Conservation (phyloP, 2,888 invertebrate species). For the Eilema sororculum region DNA sequence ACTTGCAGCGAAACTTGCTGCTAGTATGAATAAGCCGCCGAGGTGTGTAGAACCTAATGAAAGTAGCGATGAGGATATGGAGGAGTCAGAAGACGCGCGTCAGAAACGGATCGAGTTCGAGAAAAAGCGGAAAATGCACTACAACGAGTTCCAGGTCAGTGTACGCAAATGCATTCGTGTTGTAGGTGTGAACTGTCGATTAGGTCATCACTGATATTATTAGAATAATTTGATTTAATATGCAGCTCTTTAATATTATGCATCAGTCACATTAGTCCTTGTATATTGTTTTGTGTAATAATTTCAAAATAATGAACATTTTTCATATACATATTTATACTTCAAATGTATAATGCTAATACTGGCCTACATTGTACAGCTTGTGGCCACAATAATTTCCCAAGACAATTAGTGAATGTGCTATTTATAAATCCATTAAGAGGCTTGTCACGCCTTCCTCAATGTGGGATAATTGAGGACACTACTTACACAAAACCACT, state of each 20-base stretch:
- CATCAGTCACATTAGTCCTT: neutral
- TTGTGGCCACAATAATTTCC: neutral
- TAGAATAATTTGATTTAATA: slow-evolving; percentile 5
- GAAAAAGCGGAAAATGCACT: slow-evolving; percentile 97
- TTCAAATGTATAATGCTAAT: neutral
- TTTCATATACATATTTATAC: neutral
- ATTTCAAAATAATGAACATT: slow-evolving; percentile 3
- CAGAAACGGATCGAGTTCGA: slow-evolving; percentile 93
- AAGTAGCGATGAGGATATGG: slow-evolving; percentile 87
- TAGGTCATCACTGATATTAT: slow-evolving; percentile 38
- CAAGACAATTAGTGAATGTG: neutral
- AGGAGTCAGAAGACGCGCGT: slow-evolving; percentile 88
- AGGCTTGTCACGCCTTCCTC: slow-evolving; percentile 27
- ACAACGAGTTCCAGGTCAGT: slow-evolving; percentile 94
- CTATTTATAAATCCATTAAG: slow-evolving; percentile 30
- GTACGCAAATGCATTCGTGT: slow-evolving; percentile 7
- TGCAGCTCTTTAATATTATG: neutral
- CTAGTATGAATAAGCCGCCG: slow-evolving; percentile 84
- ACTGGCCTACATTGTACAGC: neutral
- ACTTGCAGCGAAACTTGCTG: slow-evolving; percentile 91
- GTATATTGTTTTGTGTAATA: neutral
- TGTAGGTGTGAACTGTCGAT: slow-evolving; percentile 36
- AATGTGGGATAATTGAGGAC: slow-evolving; percentile 13
- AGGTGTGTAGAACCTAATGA: slow-evolving; percentile 81
- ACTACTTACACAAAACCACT: slow-evolving; percentile 19